These are phyloP conservation scores for Nestor notabilis DNA, from an alignment of 2,113 vertebrate genomes.

Conservation along the genomic window DNA sequence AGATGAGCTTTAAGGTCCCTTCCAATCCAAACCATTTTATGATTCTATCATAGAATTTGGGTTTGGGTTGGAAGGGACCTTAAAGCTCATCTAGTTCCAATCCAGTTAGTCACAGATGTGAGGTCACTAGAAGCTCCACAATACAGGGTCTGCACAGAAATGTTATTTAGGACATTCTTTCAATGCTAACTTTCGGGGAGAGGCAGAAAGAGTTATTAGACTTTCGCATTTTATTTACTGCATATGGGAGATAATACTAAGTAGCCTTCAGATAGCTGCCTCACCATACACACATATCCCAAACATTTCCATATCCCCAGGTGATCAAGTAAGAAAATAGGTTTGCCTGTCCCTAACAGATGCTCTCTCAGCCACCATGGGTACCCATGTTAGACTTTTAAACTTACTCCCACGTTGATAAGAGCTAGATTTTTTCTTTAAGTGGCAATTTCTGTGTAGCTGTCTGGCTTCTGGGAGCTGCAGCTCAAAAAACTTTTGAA, in stretches of 20 bases:
- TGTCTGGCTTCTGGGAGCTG: neutral
- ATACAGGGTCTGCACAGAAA: neutral
- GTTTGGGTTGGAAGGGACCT: neutral
- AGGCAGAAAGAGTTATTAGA: neutral
- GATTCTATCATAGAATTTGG: neutral
- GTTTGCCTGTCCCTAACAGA: neutral
- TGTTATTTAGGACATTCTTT: neutral
- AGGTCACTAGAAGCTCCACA: neutral
- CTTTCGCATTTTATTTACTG: neutral
- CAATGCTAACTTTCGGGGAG: neutral
- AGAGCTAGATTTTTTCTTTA: neutral
- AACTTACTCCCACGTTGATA: neutral
- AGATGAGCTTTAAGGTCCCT: neutral
- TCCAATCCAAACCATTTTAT: neutral
- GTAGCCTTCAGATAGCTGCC: neutral
- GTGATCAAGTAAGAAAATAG: neutral
- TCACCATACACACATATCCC: neutral
- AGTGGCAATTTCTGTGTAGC: neutral
- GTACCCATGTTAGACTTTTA: neutral
- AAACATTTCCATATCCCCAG: neutral
- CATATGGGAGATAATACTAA: neutral
- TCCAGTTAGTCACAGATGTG: neutral
- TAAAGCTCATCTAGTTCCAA: neutral
- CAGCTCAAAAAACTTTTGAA: neutral
- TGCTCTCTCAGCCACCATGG: neutral